Evolutionary conservation across 2,888 invertebrate genomes (phyloP).

Genomic region (Pseudeuparius sepicola): DNA sequence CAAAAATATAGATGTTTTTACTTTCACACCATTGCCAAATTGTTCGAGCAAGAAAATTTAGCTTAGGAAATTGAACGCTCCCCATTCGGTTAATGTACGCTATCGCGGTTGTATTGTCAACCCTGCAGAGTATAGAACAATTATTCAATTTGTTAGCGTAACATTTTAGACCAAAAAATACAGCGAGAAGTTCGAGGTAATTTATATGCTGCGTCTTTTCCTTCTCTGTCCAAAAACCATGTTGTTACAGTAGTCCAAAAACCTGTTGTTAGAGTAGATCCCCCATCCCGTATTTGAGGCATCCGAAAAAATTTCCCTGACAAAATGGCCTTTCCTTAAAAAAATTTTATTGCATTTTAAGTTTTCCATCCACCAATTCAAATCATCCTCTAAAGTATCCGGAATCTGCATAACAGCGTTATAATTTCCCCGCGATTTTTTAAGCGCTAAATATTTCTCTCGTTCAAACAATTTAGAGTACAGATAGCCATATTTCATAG

Average conservation of each 20-base stretch:
- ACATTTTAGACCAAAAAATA: slow-evolving; percentile 15
- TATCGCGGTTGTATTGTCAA: slow-evolving; percentile 18
- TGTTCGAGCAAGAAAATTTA: slow-evolving; percentile 20
- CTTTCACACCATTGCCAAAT: slow-evolving; percentile 24
- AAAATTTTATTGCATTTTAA: too few relatives aligned
- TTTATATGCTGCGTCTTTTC: slow-evolving; percentile 18
- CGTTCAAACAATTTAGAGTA: too few relatives aligned
- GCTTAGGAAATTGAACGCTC: slow-evolving; percentile 17
- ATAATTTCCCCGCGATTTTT: slow-evolving; percentile 12
- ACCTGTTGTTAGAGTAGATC: slow-evolving; percentile 6
- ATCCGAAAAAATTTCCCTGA: slow-evolving; percentile 21
- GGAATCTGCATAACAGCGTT: slow-evolving; percentile 9
- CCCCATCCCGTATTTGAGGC: slow-evolving; percentile 22
- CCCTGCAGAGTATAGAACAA: too few relatives aligned
- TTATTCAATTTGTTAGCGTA: slow-evolving; percentile 13
- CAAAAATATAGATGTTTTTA: too few relatives aligned
- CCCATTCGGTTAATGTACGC: slow-evolving; percentile 10
- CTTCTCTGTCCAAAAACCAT: slow-evolving; percentile 18
- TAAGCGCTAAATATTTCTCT: too few relatives aligned
- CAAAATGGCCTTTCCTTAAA: slow-evolving; percentile 15
- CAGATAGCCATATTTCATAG: slow-evolving; percentile 19
- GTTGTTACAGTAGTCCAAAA: too few relatives aligned
- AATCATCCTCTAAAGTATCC: slow-evolving; percentile 5
- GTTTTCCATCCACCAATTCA: too few relatives aligned
- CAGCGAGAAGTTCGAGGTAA: slow-evolving; percentile 17